phyloP scores from a whole-genome alignment of 2,797 vertebrate genomes.

The Gorsachius magnificus region DNA sequence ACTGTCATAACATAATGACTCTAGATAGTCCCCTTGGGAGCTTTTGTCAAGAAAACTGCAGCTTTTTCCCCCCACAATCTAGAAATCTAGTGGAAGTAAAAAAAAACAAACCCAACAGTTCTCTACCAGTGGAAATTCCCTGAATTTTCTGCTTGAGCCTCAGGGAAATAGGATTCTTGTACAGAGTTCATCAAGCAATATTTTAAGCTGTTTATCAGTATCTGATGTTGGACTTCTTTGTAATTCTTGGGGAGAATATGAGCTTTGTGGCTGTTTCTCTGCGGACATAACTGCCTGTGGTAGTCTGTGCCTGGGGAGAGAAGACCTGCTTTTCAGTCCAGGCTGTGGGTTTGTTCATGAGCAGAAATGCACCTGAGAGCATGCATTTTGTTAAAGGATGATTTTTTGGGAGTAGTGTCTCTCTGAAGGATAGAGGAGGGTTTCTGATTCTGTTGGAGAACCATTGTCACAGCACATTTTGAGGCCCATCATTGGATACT shows the following conservation, averaged over 20 bases:
- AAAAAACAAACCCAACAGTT: background rate
- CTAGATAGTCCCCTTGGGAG: background rate
- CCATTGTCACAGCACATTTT: background rate
- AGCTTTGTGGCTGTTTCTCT: background rate
- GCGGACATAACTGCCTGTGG: accelerated
- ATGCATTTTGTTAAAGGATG: background rate
- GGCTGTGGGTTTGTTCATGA: background rate
- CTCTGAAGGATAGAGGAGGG: background rate
- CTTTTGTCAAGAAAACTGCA: background rate
- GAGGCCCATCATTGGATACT: background rate
- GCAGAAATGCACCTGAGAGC: background rate
- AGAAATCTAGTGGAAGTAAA: background rate
- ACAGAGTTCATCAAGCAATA: background rate
- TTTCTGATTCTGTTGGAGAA: background rate
- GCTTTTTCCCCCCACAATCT: background rate
- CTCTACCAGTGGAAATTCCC: background rate
- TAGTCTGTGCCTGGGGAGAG: background rate
- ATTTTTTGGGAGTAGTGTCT: background rate
- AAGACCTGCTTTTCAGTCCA: background rate
- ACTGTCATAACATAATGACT: background rate
- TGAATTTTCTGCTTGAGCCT: background rate
- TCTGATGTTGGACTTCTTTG: background rate
- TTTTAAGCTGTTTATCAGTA: background rate
- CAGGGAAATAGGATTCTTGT: background rate
- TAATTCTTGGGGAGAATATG: background rate